Evolutionary conservation across 2,888 invertebrate species (phyloP).

Genomic region (Pristionchus maxplancki): DNA sequence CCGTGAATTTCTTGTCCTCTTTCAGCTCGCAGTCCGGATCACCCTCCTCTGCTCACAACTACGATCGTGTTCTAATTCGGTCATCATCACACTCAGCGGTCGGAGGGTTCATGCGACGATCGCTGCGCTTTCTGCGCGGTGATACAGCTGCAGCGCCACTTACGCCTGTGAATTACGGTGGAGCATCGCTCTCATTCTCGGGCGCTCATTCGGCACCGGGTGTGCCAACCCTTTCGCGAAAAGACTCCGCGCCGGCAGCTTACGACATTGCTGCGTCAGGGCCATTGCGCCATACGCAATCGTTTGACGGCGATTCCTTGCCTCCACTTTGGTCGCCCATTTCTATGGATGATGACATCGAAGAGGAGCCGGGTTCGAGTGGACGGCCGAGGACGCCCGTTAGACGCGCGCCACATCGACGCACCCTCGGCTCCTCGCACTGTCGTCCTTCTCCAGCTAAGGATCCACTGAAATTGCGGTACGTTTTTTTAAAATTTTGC

Average conservation of each 20-base stretch:
- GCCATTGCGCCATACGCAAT: slow-evolving; percentile 17
- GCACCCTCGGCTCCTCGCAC: not conserved
- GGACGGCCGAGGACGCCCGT: not conserved
- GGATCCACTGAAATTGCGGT: slow-evolving; percentile 40
- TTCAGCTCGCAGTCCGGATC: not conserved
- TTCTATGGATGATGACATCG: not conserved
- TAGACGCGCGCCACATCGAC: not conserved
- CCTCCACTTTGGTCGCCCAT: not conserved
- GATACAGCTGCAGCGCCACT: not conserved
- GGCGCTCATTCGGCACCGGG: not conserved
- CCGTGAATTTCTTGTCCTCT: not conserved
- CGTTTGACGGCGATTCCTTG: not conserved
- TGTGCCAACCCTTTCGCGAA: not conserved
- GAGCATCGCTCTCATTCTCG: not conserved
- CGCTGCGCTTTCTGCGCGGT: slow-evolving; percentile 42
- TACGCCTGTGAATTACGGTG: not conserved
- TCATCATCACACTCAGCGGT: slow-evolving; percentile 44
- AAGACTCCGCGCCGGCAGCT: slow-evolving; percentile 7
- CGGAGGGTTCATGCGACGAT: slow-evolving; percentile 48
- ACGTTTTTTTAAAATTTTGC: not conserved
- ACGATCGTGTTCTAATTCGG: slow-evolving; percentile 31
- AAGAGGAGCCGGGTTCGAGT: not conserved
- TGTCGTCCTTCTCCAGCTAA: slow-evolving; percentile 38
- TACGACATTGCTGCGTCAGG: not conserved
- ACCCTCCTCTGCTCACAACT: not conserved